These are phyloP conservation scores for Typhlichthys eigenmanni DNA, from an alignment of 2,797 vertebrate genomes.

Conservation along the genomic window DNA sequence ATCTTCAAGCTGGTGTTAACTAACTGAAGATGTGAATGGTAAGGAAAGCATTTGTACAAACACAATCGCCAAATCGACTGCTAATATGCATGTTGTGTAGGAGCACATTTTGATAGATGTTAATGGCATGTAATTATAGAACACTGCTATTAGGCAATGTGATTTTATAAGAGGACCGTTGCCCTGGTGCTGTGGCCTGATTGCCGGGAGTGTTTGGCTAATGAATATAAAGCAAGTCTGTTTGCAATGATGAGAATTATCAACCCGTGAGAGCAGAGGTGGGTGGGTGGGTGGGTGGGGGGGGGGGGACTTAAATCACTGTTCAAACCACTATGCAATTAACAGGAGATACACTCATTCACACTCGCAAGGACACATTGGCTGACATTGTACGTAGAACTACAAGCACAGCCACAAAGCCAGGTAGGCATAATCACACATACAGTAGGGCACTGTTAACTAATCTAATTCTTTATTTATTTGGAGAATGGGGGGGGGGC, in stretches of 20 bases:
- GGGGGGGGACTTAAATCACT: slow-evolving; percentile 46
- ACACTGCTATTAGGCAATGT: slow-evolving; percentile 77
- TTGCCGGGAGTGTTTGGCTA: slow-evolving; percentile 78
- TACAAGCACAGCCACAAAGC: slow-evolving; percentile 27
- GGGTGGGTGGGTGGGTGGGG: background rate
- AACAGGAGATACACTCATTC: slow-evolving; percentile 38
- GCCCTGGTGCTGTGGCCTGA: slow-evolving; percentile 76
- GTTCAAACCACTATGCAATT: slow-evolving; percentile 55
- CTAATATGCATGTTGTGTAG: slow-evolving; percentile 65
- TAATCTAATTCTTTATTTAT: too few relatives aligned
- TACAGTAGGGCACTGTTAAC: background rate
- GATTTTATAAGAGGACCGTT: slow-evolving; percentile 77
- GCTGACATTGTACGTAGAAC: slow-evolving; percentile 9
- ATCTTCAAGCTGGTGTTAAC: slow-evolving; percentile 37
- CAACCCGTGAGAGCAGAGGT: slow-evolving; percentile 60
- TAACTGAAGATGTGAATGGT: slow-evolving; percentile 49
- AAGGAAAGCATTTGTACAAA: slow-evolving; percentile 52
- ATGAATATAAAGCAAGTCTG: slow-evolving; percentile 81
- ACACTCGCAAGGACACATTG: slow-evolving; percentile 39
- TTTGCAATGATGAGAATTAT: slow-evolving; percentile 74
- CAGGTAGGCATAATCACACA: slow-evolving; percentile 18
- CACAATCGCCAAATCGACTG: slow-evolving; percentile 59
- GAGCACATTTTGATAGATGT: slow-evolving; percentile 78
- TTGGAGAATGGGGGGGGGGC: too few relatives aligned
- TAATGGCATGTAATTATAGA: slow-evolving; percentile 82